Base-by-base conservation (phyloP, 1,140 invertebrate genomes). In the Heliconius hermathena region DNA sequence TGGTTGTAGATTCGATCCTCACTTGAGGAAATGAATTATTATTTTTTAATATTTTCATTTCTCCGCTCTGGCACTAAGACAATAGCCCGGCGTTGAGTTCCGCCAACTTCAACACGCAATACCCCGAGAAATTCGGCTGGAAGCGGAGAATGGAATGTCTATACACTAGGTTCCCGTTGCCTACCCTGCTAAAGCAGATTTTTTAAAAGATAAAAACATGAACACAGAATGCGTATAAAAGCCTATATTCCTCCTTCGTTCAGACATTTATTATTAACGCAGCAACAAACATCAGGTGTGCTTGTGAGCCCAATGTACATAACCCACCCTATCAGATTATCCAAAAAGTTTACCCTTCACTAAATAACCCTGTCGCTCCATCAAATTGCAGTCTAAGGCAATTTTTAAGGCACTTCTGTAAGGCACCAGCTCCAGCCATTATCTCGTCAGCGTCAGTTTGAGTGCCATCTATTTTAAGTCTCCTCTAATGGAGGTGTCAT, bases 401-500 rank as follows among this genome's bases (percentile, higher is more conserved):
- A 80, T 80, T 80, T 80, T 77, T 80, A 57, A 72, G 74, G 49
- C n/a, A 74, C 60, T 75, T 54, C 66, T 54, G 29, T 26, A 73
- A 70, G 71, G 41, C 79, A 74, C 73, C 76, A 80, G 71, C 71
- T 70, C 26, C 22, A 38, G 72, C 80, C 76, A 84, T 86, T 86
- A 82, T 85, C 75, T 81, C 80, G 78, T 80, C 80, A 81, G 79
- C 74, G 77, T 77, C 79, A 79, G 66, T 80, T 79, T 81, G 73
- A 82, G 80, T 83, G 83, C 80, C 80, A 81, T 85, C 85, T 86
- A 81, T 80, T 72, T 82, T 79, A 74, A 77, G 79, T 79, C 73
- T 46, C 26, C 76, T 76, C 82, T 87, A 88, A 88, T 88, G 87
- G 87, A 88, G 75, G 84, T 86, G 82, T 88, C 84, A 82, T 86